Evolutionary conservation across 1,140 invertebrate species (phyloP).

Genomic region (Oreohelix idahoensis): DNA sequence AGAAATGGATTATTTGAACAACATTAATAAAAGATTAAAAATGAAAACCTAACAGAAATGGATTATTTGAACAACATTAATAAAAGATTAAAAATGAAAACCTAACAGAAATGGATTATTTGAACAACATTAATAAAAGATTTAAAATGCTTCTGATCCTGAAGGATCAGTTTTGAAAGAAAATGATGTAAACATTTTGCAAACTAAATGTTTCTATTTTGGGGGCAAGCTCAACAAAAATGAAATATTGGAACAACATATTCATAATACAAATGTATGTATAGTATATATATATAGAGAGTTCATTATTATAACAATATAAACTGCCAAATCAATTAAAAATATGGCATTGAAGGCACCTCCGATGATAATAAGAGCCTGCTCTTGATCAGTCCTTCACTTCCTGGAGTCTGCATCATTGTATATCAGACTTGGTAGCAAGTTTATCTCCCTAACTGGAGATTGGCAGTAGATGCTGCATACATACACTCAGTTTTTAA

Average conservation of each 20-base stretch:
- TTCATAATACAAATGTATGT: not conserved
- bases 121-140: too few relatives aligned
- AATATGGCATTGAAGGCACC: not conserved
- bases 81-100: too few relatives aligned
- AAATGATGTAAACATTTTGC: not conserved
- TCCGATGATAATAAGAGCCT: constrained; percentile 8
- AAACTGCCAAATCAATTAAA: not conserved
- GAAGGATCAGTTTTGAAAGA: too few relatives aligned
- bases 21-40: too few relatives aligned
- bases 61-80: too few relatives aligned
- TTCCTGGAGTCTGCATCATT: not conserved
- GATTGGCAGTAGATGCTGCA: not conserved
- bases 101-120: too few relatives aligned
- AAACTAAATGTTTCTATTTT: not conserved
- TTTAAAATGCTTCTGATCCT: too few relatives aligned
- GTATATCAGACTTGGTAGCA: not conserved
- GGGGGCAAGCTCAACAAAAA: not conserved
- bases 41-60: too few relatives aligned
- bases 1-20: too few relatives aligned
- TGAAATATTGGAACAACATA: not conserved
- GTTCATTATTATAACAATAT: not conserved
- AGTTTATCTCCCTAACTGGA: not conserved
- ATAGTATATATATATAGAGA: not conserved
- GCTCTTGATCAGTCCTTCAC: not conserved
- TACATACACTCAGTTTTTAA: too few relatives aligned